A percentile compares a stretch with the other conserved stretches of the same genome.
These are phyloP conservation scores for Conus betulinus DNA, from an alignment of 1,140 invertebrate species.

Conservation along the genomic window DNA sequence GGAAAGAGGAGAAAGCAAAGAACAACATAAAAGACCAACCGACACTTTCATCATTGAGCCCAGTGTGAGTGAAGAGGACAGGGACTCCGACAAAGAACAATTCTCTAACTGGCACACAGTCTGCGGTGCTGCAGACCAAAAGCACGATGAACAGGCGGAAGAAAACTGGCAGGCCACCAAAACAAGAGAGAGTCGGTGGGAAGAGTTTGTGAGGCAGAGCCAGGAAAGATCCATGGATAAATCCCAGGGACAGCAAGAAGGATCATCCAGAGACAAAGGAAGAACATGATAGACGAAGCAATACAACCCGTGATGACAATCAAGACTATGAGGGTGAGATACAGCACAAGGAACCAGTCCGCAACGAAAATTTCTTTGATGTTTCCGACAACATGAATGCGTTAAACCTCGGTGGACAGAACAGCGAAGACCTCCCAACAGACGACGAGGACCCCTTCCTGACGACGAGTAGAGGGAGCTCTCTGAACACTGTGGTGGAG, in stretches of 20 bases:
- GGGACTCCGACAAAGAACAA: not conserved
- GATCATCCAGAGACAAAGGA: not conserved
- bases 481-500: slow-evolving; percentile 7
- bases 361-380: not conserved
- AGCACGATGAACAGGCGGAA: not conserved
- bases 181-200: not conserved
- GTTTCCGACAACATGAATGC: not conserved
- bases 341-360: not conserved
- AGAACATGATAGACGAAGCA: not conserved
- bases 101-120: not conserved
- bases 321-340: not conserved
- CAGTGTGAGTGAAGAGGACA: not conserved
- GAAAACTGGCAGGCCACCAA: not conserved
- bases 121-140: not conserved
- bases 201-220: not conserved
- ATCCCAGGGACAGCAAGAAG: not conserved
- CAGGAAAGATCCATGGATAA: not conserved
- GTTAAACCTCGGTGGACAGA: not conserved
- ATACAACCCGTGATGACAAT: not conserved
- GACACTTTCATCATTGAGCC: not conserved
- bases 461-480: not conserved
- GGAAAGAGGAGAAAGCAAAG: not conserved
- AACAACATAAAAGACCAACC: not conserved
- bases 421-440: not conserved
- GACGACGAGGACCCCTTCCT: not conserved